A percentile compares a stretch with the other conserved stretches of the same genome.
These are phyloP conservation scores for Agrochola circellaris DNA, from an alignment of 2,888 invertebrate species.

Conservation along the genomic window DNA sequence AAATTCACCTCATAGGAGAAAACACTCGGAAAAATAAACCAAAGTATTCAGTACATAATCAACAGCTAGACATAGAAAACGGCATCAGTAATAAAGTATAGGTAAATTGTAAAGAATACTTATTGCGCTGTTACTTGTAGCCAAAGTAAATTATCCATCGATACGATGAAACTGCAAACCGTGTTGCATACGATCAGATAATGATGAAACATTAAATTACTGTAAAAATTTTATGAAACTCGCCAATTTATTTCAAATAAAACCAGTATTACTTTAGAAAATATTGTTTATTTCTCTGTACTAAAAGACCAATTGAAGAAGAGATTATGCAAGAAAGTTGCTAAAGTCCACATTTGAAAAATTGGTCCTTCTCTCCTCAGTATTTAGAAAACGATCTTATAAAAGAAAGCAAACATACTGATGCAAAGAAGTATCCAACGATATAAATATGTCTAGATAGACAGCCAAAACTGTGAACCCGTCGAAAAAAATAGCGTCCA, in stretches of 20 bases:
- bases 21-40: conserved; percentile 23
- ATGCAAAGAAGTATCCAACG: background rate
- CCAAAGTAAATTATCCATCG: conserved; percentile 44
- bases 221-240: conserved; percentile 8
- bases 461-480: too few relatives aligned
- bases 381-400: background rate
- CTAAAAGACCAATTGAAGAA: too few relatives aligned
- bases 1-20: conserved; percentile 27
- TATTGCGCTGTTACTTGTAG: conserved; percentile 23
- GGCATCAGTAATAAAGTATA: conserved; percentile 35
- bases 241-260: background rate
- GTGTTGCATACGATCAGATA: conserved; percentile 7
- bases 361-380: too few relatives aligned
- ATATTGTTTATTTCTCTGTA: background rate
- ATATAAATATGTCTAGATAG: too few relatives aligned
- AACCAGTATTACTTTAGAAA: background rate
- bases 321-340: too few relatives aligned
- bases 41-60: conserved; percentile 33
- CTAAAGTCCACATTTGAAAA: background rate
- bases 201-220: conserved; percentile 22
- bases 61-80: conserved; percentile 36
- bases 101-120: conserved; percentile 41
- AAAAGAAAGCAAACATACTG: background rate
- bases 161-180: conserved; percentile 13
- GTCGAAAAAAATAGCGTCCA: too few relatives aligned